Conservation (phyloP, 2,113 vertebrate species). For the Grammomys dolichurus region DNA sequence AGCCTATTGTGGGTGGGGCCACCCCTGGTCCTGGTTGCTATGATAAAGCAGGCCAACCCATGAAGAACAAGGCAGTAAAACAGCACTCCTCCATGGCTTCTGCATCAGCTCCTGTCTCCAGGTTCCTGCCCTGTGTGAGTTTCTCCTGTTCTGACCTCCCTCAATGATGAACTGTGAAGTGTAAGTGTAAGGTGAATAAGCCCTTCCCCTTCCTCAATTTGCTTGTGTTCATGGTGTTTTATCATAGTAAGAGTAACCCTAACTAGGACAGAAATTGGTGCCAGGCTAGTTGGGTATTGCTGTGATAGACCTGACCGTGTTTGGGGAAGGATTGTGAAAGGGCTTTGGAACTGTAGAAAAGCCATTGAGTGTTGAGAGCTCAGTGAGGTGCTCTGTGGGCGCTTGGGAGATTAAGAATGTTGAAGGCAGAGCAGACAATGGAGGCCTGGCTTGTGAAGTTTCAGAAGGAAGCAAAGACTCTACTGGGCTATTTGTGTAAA, state of each 20-base stretch:
- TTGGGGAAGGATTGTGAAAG: neutral
- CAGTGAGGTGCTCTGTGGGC: neutral
- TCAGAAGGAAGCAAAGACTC: neutral
- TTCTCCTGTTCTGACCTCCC: neutral
- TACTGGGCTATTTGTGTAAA: neutral
- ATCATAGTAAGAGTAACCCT: neutral
- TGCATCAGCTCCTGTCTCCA: neutral
- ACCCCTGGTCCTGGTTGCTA: neutral
- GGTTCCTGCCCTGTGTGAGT: neutral
- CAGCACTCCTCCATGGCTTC: neutral
- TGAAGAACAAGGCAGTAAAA: too few species aligned
- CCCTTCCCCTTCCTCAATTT: neutral
- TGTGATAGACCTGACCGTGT: neutral
- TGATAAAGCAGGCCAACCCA: neutral
- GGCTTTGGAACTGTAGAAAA: neutral
- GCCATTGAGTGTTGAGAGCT: neutral
- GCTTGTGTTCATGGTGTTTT: neutral
- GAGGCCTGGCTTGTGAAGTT: neutral
- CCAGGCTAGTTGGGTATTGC: neutral
- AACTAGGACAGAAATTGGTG: neutral
- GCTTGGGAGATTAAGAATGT: neutral
- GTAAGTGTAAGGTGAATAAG: neutral
- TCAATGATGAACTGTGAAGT: neutral
- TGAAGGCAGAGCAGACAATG: neutral
- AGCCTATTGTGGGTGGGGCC: neutral